Evolutionary conservation across 2,113 vertebrate species (phyloP), one percentile per base, ranked within the genome.

Genomic region (Galeopterus variegatus): DNA sequence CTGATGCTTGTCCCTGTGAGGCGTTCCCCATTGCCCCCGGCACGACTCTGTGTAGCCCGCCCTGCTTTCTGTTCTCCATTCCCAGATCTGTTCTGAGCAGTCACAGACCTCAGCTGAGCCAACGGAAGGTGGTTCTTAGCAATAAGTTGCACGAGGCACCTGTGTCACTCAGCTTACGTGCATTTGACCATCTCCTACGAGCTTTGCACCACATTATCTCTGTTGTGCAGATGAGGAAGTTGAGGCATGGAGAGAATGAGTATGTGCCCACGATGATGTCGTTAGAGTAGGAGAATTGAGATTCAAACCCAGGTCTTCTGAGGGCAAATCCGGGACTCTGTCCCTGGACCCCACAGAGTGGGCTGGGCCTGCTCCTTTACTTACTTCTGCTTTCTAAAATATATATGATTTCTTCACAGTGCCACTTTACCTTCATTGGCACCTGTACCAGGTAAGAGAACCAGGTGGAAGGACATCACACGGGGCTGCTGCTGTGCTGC

Each of bases 161-260:
- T 8, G 2, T 4, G 2, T 12, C 5, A 1, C 45, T 64, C 36
- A 8, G 9, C 21, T 62, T 33, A 2, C 52, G 18, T 0, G 26
- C 2, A 69, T n/a, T 24, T 23, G 6, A 24, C 41, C 70, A 26
- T 11, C 15, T 60, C 50, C 19, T n/a, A 72, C 4, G 50, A 92
- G 56, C 6, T 26, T 18, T 62, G 15, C 26, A 60, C 6, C 8
- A 41, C 5, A 18, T 36, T 23, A 54, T 52, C 8, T 67, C 67
- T 75, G 36, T 24, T 48, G 36, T 26, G 76, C n/a, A 75, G 92
- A 76, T 13, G 33, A 81, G 58, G 76, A 94, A 58, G 69, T 0
- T 1, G 52, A 65, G 52, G 31, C 33, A 33, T 15, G 4, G 26
- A 21, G 70, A 79, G 84, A 73, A 26, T 12, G 75, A 67, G 41